Base-by-base conservation (phyloP, 2,888 invertebrate species). In the Eledone cirrhosa region DNA sequence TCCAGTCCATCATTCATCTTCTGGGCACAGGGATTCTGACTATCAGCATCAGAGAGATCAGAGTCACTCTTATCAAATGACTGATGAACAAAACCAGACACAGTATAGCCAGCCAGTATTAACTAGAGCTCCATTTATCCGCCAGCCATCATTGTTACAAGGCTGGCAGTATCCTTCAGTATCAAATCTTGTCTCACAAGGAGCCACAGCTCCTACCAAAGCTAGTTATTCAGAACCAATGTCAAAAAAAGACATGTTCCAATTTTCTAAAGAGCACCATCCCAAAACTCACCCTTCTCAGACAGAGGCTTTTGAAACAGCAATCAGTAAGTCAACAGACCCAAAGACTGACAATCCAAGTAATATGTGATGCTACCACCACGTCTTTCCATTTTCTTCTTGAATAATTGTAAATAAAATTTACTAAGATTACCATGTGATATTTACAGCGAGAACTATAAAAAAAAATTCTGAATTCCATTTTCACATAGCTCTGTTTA, bases 301-400 rank as follows among this genome's bases (percentile, higher is more conserved):
- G 48, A 47, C 31, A 4, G 72, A 72, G 72, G 72, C 76, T 27
- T 76, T 48, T 47, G 76, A 48, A 48, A 47, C 48, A 76, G 76
- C 29, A 47, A 48, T 47, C 24, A 76, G 47, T 27, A 76, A 76
- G 76, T 76, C 48, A 48, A 29, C 48, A n/a, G 76, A 76, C 76
- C 48, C 48, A 76, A 47, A 76, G 48, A 76, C 76, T 76, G 76
- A 76, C 19, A 76, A 76, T 76, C 76, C 76, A 76, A 76, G 76
- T 76, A 48, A 48, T 47, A 76, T 48, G 47, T 76, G 48, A 76
- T 76, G 76, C 47, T 76, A 48, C 76, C 48, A 48, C 76, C 76
- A 76, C 76, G 48, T 76, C 48, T 76, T 76, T 76, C 48, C 48
- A 76, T 76, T 76, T 48, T 48, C 48, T 76, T 76, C 76, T 48